phyloP scores from a whole-genome alignment of 2,888 invertebrate species.

The Polydrusus pterygomalis region DNA sequence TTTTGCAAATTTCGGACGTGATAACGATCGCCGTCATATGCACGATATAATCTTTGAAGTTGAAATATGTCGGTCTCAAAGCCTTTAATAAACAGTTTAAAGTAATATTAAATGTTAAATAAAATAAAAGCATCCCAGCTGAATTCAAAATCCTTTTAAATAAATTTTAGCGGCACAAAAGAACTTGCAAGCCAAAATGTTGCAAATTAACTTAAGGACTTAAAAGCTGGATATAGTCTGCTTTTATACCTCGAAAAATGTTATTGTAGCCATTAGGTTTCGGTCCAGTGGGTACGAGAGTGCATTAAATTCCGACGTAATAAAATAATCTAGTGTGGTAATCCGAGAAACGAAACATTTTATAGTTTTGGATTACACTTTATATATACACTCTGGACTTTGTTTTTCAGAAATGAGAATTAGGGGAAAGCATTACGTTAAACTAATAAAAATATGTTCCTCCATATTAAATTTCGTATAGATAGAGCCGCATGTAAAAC shows the following conservation, averaged over 20 bases:
- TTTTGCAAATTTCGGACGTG: too few species aligned
- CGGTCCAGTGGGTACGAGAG: slow-evolving; percentile 31
- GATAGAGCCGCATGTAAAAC: not conserved
- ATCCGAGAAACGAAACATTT: slow-evolving; percentile 29
- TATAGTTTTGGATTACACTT: slow-evolving; percentile 37
- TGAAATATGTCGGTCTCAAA: not conserved
- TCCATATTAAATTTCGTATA: not conserved
- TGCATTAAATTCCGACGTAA: slow-evolving; percentile 36
- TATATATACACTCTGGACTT: slow-evolving; percentile 5
- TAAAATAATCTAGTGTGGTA: slow-evolving; percentile 34
- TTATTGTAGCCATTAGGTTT: slow-evolving; percentile 44
- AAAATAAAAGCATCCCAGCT: not conserved
- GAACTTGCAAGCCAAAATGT: slow-evolving; percentile 31
- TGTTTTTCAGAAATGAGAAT: slow-evolving; percentile 14
- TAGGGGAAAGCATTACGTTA: slow-evolving; percentile 1
- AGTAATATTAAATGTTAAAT: not conserved
- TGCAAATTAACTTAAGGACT: slow-evolving; percentile 38
- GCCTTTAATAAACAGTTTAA: not conserved
- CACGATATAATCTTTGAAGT: not conserved
- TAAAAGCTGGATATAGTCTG: slow-evolving; percentile 27
- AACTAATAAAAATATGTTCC: not conserved
- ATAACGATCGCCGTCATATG: not conserved
- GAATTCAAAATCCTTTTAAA: slow-evolving; percentile 24
- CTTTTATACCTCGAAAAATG: slow-evolving; percentile 43
- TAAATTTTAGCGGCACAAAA: slow-evolving; percentile 9